Conservation (phyloP, 2,888 invertebrate species). For the Pheosia tremula region DNA sequence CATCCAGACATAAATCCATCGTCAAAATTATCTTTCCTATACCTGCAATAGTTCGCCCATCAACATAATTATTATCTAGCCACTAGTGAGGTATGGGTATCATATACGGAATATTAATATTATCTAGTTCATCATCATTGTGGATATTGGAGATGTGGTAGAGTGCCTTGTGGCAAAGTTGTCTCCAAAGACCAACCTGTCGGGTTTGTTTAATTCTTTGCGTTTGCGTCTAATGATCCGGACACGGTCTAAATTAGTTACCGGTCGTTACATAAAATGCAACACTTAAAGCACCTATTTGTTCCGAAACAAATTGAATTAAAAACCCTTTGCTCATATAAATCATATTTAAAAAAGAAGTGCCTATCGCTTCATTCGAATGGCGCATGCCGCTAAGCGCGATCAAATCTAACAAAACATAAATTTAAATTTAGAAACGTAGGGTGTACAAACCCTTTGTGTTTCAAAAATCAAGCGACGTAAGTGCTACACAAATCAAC, state of each 20-base stretch:
- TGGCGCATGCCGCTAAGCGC: constrained; percentile 73
- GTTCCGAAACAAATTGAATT: constrained; percentile 55
- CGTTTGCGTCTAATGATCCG: neutral
- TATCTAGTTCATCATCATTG: too few species aligned
- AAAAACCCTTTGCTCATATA: constrained; percentile 65
- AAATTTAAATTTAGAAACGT: constrained; percentile 83
- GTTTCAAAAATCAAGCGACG: constrained; percentile 58
- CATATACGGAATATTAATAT: too few species aligned
- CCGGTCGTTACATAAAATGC: neutral
- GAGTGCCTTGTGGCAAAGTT: too few species aligned
- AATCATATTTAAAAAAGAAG: constrained; percentile 71
- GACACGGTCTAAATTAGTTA: neutral
- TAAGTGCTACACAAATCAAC: constrained; percentile 33
- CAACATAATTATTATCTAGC: too few species aligned
- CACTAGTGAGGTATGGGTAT: too few species aligned
- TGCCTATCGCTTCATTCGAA: constrained; percentile 66
- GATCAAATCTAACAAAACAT: constrained; percentile 84
- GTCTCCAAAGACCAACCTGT: too few species aligned
- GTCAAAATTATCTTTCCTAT: too few species aligned
- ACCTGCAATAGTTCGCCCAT: too few species aligned
- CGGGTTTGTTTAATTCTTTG: too few species aligned
- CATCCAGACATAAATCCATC: too few species aligned
- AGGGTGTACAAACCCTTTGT: constrained; percentile 60
- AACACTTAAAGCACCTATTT: constrained; percentile 34
- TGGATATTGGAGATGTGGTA: too few species aligned